Base-by-base conservation (phyloP, 2,888 invertebrate genomes). In the Lepidocyrtoides sp. region DNA sequence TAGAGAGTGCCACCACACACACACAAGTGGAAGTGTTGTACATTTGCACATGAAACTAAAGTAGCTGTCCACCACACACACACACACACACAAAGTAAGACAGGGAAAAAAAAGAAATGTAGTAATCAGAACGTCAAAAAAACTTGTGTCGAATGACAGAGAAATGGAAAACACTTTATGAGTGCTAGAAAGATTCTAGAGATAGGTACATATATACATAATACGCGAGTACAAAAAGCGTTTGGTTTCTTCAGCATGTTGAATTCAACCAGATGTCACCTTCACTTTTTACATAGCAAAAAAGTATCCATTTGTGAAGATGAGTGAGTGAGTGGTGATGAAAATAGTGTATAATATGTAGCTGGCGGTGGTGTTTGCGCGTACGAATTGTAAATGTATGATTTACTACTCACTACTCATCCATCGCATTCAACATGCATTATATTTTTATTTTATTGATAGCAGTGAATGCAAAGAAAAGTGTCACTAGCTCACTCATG, bases 31-130 rank as follows among this genome's bases (percentile, higher is more conserved):
- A n/a, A 48, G 44, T 26, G 72, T 41, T 23, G 32, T 23, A 75
- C 26, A 29, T n/a, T 29, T 77, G 26, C 51, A 60, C 23, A 72
- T 72, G 72, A 72, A 72, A 72, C 44, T 72, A 82, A 82, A 60
- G 81, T 82, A 82, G 63, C 81, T 82, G 81, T 82, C 81, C 81
- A 41, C 63, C n/a, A n/a, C n/a, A n/a, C n/a, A n/a, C n/a, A 44
- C 41, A 82, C 12, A 36, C 23, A 72, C n/a, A 14, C 8, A 69
- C 17, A 17, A 36, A 23, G 26, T 12, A 23, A 44, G 72, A 23
- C 44, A 44, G 72, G 23, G 72, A 72, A 12, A 72, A 17, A 54
- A 17, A 54, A 54, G n/a, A n/a, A n/a, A 82, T 82, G 41, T 82
- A 60, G 63, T 60, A 82, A 82, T 82, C 81, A 82, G 81, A 60